Evolutionary conservation across 2,888 invertebrate species (phyloP).

Genomic region (Acleris cristana): DNA sequence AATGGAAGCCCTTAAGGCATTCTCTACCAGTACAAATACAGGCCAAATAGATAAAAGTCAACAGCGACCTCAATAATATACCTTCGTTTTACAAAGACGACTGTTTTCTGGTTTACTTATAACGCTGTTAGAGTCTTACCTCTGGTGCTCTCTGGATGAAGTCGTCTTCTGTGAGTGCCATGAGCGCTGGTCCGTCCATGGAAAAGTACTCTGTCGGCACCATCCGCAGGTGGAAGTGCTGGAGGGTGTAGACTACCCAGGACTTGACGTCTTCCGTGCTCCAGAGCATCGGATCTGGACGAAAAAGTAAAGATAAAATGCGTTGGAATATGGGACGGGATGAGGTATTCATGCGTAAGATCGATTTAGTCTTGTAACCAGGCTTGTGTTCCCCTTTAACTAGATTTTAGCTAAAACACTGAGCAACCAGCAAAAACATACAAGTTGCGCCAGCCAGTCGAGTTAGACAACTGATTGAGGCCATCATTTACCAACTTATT

Average conservation of each 20-base stretch:
- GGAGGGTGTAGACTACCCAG: conserved; percentile 94
- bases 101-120: too few relatives aligned
- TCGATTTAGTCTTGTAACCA: too few relatives aligned
- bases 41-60: too few relatives aligned
- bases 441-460: too few relatives aligned
- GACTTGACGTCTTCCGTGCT: conserved; percentile 92
- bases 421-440: too few relatives aligned
- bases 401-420: too few relatives aligned
- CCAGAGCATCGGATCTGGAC: conserved; percentile 94
- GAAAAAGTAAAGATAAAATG: conserved; percentile 1
- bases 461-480: too few relatives aligned
- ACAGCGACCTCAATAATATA: too few relatives aligned
- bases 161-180: conserved; percentile 92
- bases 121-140: conserved; percentile 85
- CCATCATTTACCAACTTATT: background rate
- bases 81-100: too few relatives aligned
- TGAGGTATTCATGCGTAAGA: background rate
- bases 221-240: conserved; percentile 90
- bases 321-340: background rate
- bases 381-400: too few relatives aligned
- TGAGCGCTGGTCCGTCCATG: conserved; percentile 90
- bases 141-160: conserved; percentile 92
- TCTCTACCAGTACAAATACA: too few relatives aligned
- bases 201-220: conserved; percentile 90
- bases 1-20: too few relatives aligned